Percentiles rank a stretch among this genome's conserved stretches.
These are phyloP conservation scores for Coleophora flavipennella DNA, from an alignment of 2,888 invertebrate species.

Conservation along the genomic window DNA sequence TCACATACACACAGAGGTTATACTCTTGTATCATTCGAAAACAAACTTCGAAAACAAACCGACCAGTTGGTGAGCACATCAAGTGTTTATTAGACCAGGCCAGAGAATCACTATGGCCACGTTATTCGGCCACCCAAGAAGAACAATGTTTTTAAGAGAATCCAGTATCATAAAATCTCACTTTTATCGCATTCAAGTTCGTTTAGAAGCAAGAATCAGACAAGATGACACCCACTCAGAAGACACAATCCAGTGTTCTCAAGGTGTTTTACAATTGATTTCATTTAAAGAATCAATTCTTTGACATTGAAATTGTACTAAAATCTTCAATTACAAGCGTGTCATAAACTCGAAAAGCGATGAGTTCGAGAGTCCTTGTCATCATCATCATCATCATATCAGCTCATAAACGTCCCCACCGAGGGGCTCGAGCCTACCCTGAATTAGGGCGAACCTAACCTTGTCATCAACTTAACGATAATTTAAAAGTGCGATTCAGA, in stretches of 20 bases:
- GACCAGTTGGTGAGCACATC: slow-evolving; percentile 43
- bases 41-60: slow-evolving; percentile 38
- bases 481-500: no score
- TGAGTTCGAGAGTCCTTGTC: no score
- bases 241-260: slow-evolving; percentile 18
- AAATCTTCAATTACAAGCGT: no score
- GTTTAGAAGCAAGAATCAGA: slow-evolving; percentile 43
- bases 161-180: slow-evolving; percentile 64
- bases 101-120: slow-evolving; percentile 35
- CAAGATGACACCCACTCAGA: slow-evolving; percentile 57
- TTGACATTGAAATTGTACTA: no score
- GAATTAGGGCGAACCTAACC: no score
- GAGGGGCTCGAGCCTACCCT: no score
- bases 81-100: slow-evolving; percentile 55
- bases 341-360: no score
- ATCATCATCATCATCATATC: no score
- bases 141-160: slow-evolving; percentile 61
- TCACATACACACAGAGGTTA: slow-evolving; percentile 18
- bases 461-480: no score
- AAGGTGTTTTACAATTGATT: no score
- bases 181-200: slow-evolving; percentile 52
- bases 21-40: slow-evolving; percentile 44
- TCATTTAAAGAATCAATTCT: no score
- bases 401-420: no score
- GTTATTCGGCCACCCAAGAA: slow-evolving; percentile 63